Evolutionary conservation across 2,797 vertebrate species (phyloP), one percentile per base, ranked within the genome.

Genomic region (Sebastes steindachneri): DNA sequence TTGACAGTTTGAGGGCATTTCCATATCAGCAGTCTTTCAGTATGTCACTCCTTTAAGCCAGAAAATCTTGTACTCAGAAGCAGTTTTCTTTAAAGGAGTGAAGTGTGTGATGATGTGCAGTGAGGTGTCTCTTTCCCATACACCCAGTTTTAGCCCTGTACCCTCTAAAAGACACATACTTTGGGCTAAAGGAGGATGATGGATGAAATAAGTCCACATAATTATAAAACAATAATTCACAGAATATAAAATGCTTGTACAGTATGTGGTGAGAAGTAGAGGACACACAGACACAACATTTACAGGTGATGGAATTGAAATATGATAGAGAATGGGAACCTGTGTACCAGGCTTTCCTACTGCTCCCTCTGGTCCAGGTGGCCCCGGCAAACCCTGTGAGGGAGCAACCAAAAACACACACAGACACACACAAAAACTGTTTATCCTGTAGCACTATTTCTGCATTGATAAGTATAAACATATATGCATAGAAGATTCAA

Each of bases 341-440:
- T 98, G 97, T 97, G 96, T 98, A 98, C 97, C 97, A 96, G 97
- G 97, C 97, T 98, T 98, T 98, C 97, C 97, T 97, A 97, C 97
- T 91, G 96, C 48, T 81, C 97, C 97, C 90, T 93, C 92, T 64
- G 88, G 90, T 95, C 97, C 97, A 0, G 89, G 94, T 83, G 89
- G 60, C 29, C 97, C 97, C 51, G 84, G 90, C 2, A 89, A 94
- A 93, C 97, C 97, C 97, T 98, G 92, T 15, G 85, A 63, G 60
- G 55, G 58, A 89, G 33, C 17, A 82, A 71, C 35, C 60, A 85
- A 41, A 88, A 58, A 77, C 51, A 80, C 7, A 86, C 48, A 79
- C 66, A 78, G n/a, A 76, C 8, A 79, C n/a, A 77, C 28, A 73
- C 1, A 37, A 37, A 37, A 14, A 37, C 53, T 15, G 54, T 63